Base-by-base conservation (phyloP, 2,888 invertebrate genomes). In the Tenthredo scrophulariae region DNA sequence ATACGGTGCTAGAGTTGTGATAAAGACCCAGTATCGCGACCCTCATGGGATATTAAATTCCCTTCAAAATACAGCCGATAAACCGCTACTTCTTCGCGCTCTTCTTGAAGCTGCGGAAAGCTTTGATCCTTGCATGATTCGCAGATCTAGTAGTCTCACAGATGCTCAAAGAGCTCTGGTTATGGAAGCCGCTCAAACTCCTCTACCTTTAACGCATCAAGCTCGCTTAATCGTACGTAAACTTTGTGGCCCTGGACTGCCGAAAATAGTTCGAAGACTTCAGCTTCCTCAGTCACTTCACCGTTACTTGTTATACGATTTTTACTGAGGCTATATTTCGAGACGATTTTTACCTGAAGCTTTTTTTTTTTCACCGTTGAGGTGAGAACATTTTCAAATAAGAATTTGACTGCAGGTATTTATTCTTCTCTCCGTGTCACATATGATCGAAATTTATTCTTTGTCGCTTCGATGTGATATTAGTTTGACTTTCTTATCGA, bases 21-120 rank as follows among this genome's bases (percentile, higher is more conserved):
- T 97, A 95, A 97, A 97, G 93, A 97, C 97, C 10, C 97, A 97
- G 89, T 97, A 97, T 91, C 95, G 97, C 85, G 97, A 98, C 91
- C 97, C 97, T 0, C 96, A 97, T 90, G 97, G 98, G 54, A 96
- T 98, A 84, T 94, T 98, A 6, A 97, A 97, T 91, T 97, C 96
- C 43, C 94, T 97, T 15, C 96, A 97, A 88, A 96, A 97, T 91
- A 92, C 95, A n/a, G 92, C 94, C 2, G 91, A 93, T 29, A 93
- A 94, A 85, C 94, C 93, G 1, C 92, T 93, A 29, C 90, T 97
- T 84, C 95, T 97, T 91, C 95, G 95, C 87, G 94, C 96, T 58
- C 94, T 97, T 85, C 92, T 97, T 80, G 96, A 97, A 89, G 96
- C 97, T 0, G 96, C 97, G 0, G 97, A 97, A 92, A 95, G 96